These are phyloP conservation scores for Desmophyllum pertusum DNA, from an alignment of 92 coral and sea anemone genomes.

Conservation along the genomic window DNA sequence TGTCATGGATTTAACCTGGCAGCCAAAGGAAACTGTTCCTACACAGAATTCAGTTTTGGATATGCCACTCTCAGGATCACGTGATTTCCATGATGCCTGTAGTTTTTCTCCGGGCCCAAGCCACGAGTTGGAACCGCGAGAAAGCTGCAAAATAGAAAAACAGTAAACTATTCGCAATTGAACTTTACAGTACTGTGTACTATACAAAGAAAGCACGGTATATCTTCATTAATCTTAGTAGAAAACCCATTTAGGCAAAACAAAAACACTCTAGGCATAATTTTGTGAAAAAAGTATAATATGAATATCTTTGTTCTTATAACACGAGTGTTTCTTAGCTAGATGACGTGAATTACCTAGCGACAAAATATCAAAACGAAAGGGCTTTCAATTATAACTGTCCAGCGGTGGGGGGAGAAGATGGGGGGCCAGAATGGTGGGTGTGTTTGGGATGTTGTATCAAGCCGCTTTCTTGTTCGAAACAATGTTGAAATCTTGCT, in stretches of 20 bases:
- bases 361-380: background rate
- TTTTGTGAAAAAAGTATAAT: background rate
- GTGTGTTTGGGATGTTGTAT: too few species aligned
- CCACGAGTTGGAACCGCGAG: conserved; percentile 59
- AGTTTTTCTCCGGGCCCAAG: conserved; percentile 61
- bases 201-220: background rate
- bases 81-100: conserved; percentile 74
- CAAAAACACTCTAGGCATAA: background rate
- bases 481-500: too few species aligned
- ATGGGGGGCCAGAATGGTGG: background rate
- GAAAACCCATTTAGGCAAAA: too few species aligned
- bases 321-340: background rate
- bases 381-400: background rate
- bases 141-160: conserved; percentile 49
- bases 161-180: background rate
- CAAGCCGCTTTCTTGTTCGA: too few species aligned
- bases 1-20: conserved; percentile 79
- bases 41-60: conserved; percentile 82
- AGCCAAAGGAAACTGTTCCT: conserved; percentile 76
- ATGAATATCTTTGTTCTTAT: background rate
- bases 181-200: background rate
- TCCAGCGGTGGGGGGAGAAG: background rate
- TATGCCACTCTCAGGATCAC: conserved; percentile 81
- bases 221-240: background rate
- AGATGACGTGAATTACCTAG: background rate